Evolutionary conservation across 1,140 invertebrate genomes (phyloP).

Genomic region (Lepidurus couesii): DNA sequence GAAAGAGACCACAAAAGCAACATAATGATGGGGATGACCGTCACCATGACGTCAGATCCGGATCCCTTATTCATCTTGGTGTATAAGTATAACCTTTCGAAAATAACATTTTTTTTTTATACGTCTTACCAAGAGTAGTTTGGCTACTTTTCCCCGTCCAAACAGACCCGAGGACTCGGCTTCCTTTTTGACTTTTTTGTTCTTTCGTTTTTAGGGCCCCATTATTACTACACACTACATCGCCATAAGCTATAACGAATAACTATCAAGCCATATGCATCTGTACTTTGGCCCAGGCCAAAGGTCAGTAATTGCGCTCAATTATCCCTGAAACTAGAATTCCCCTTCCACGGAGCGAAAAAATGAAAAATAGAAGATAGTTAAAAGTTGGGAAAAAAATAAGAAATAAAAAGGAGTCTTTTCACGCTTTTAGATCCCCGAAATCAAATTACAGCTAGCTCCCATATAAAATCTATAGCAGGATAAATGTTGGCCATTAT

Average conservation of each 20-base stretch:
- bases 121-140: neutral
- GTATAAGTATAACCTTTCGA: neutral
- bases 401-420: neutral
- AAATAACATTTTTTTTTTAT: neutral
- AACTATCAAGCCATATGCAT: constrained; percentile 15
- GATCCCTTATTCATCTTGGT: constrained; percentile 9
- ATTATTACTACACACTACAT: constrained; percentile 7
- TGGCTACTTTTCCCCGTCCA: neutral
- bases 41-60: constrained; percentile 12
- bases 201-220: neutral
- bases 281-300: neutral
- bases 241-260: constrained; percentile 6
- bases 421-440: neutral
- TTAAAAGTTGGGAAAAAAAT: neutral
- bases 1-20: neutral
- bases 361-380: neutral
- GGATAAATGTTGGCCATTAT: constrained; percentile 20
- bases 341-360: neutral
- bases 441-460: constrained; percentile 19
- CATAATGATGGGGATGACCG: neutral
- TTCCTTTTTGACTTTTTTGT: neutral
- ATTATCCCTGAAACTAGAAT: neutral
- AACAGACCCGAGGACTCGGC: neutral
- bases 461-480: constrained; percentile 15
- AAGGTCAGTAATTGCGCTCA: constrained; percentile 18